phyloP scores from a whole-genome alignment of 2,888 invertebrate species.

The Tryphoninae sp. region DNA sequence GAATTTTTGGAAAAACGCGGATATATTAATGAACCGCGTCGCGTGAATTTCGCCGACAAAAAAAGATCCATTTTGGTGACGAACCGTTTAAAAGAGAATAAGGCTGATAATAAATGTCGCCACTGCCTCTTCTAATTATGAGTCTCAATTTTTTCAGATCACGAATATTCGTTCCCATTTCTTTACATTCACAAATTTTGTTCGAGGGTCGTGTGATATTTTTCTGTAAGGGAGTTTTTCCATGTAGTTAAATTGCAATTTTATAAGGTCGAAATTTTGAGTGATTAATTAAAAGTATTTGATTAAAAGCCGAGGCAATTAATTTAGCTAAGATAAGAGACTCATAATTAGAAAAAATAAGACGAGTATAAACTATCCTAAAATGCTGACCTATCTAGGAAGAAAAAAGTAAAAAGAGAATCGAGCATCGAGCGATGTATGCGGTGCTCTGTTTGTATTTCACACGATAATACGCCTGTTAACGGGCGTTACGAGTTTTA shows the following conservation, averaged over 20 bases:
- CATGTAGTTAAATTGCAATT: too few species aligned
- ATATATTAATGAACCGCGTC: too few species aligned
- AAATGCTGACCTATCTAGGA: slow-evolving; percentile 80
- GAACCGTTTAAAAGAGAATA: slow-evolving; percentile 12
- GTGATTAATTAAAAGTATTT: neutral
- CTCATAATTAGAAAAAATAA: slow-evolving; percentile 74
- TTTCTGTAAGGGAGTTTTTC: too few species aligned
- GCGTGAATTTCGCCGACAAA: slow-evolving; percentile 10
- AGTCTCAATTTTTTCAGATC: slow-evolving; percentile 68
- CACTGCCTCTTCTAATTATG: slow-evolving; percentile 76
- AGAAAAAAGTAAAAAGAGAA: slow-evolving; percentile 65
- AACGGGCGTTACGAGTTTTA: slow-evolving; percentile 74
- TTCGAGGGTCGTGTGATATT: neutral
- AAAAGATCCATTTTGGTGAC: slow-evolving; percentile 13
- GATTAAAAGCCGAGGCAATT: neutral
- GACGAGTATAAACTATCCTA: slow-evolving; percentile 76
- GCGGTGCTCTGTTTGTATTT: slow-evolving; percentile 70
- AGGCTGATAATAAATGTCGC: slow-evolving; percentile 68
- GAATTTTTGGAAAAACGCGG: neutral
- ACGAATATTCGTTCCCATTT: neutral
- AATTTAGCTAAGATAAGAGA: slow-evolving; percentile 61
- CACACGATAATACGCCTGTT: slow-evolving; percentile 77
- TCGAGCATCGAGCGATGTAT: slow-evolving; percentile 63
- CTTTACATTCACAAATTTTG: neutral
- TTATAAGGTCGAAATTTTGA: too few species aligned